Conservation (phyloP, 2,113 vertebrate genomes). For the Microtus pennsylvanicus region DNA sequence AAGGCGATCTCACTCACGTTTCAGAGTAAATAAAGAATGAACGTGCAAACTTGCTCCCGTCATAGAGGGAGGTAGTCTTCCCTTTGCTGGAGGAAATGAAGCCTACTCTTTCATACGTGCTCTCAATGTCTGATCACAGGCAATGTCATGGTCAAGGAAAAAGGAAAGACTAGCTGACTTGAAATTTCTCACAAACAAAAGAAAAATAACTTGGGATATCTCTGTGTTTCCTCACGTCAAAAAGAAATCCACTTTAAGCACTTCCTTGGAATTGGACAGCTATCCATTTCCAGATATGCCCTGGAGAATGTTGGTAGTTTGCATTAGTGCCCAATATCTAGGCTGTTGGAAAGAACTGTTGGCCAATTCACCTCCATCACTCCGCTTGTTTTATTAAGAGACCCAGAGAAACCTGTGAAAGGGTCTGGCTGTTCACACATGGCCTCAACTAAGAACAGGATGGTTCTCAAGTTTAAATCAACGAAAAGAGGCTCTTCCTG, state of each 20-base stretch:
- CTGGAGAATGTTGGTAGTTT: neutral
- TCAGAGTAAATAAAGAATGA: slow-evolving; percentile 15
- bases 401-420: neutral
- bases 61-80: neutral
- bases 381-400: neutral
- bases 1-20: neutral
- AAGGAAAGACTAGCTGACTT: neutral
- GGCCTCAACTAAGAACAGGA: neutral
- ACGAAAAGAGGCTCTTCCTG: neutral
- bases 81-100: neutral
- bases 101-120: neutral
- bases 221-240: neutral
- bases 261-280: neutral
- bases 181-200: neutral
- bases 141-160: neutral
- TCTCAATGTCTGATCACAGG: neutral
- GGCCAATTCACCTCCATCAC: neutral
- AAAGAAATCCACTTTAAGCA: neutral
- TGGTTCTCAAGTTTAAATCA: neutral
- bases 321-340: neutral
- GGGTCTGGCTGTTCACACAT: neutral
- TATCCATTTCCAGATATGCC: neutral
- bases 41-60: neutral
- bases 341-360: neutral
- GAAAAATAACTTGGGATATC: neutral